Base-by-base conservation (phyloP, 2,797 vertebrate species). In the Argya squamiceps region DNA sequence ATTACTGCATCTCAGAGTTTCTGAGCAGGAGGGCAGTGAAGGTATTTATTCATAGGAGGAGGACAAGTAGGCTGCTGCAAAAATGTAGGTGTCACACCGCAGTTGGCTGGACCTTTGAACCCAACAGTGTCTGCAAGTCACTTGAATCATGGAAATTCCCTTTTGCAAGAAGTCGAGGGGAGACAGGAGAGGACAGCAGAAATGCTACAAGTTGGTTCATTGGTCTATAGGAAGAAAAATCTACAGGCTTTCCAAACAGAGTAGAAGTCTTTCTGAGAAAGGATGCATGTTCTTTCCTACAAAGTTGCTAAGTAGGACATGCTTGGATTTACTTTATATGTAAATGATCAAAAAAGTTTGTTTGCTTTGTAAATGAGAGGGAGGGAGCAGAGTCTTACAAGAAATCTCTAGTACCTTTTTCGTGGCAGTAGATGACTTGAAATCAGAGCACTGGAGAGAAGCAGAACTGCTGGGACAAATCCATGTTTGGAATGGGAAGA, bases 331-430 rank as follows among this genome's bases (percentile, higher is more conserved):
- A 90, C 77, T 93, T 93, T 87, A 18, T 65, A 89, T 92, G 91
- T 91, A 91, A 92, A 96, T 84, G 11, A 76, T 19, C 0, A 62
- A 68, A 95, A 96, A 64, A 39, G 16, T 62, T 53, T 58, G 69
- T 77, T 77, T 84, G 80, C 30, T 90, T 89, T 90, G 56, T 90
- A 89, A 94, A 93, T 81, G 86, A 87, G 65, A 79, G 37, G 93
- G 88, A 86, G 56, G 53, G 58, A 95, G 46, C 20, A 59, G 34
- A 43, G 30, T 68, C 93, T 74, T 75, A 9, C 26, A 76, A 50
- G 77, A 83, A 77, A 69, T 52, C 41, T 90, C n/a, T n/a, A 56
- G 41, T 60, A 53, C 52, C 3, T 87, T 86, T 92, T 88, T 67
- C 1, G 3, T 92, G 79, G 67, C 59, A 64, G 62, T 52, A 59